Evolutionary conservation across 2,113 vertebrate genomes (phyloP).

Genomic region (Ptyas mucosa): DNA sequence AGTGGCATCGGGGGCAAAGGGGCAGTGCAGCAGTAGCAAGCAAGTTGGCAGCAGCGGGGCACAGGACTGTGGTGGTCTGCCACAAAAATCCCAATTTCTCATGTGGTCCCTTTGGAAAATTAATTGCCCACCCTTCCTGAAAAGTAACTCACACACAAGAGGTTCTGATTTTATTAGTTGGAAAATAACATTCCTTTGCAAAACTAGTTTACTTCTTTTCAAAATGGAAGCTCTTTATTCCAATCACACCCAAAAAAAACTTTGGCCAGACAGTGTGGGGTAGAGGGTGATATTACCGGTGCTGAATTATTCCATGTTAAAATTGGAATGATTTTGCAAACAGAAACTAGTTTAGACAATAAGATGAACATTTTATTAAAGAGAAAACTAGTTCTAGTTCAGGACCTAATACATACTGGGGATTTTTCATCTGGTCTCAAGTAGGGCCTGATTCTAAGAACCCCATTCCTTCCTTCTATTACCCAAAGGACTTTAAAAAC

Average conservation of each 20-base stretch:
- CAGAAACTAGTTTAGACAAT: not conserved
- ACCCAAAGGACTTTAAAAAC: not conserved
- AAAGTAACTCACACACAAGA: not conserved
- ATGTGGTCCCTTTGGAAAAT: no score
- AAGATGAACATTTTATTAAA: not conserved
- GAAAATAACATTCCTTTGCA: constrained; percentile 46
- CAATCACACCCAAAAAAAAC: not conserved
- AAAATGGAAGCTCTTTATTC: constrained; percentile 21
- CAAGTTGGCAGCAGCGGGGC: no score
- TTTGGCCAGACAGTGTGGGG: not conserved
- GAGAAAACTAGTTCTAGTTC: not conserved
- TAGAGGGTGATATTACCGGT: no score
- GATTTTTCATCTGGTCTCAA: not conserved
- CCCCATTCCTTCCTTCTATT: no score
- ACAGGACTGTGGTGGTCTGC: no score
- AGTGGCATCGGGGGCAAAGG: constrained; percentile 14
- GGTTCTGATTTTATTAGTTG: constrained; percentile 51
- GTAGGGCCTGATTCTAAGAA: not conserved
- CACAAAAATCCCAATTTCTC: no score
- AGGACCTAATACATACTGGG: no score
- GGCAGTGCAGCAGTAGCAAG: no score
- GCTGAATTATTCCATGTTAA: not conserved
- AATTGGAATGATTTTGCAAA: not conserved
- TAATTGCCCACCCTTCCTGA: no score
- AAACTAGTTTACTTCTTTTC: not conserved